Evolutionary conservation across 1,140 invertebrate genomes (phyloP).

Genomic region (Drusus annulatus): DNA sequence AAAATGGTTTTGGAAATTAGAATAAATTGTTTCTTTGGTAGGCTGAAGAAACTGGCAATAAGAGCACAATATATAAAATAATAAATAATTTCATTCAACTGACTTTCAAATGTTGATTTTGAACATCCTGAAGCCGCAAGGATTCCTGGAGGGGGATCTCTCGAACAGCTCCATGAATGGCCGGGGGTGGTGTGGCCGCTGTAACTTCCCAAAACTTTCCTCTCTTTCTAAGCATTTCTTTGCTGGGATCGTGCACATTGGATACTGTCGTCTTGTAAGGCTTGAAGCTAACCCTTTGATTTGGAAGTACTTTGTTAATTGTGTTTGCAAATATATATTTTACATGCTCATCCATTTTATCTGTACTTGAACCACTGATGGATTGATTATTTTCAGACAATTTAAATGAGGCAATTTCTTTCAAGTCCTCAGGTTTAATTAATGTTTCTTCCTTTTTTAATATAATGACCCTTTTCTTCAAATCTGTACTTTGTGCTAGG

Average conservation of each 20-base stretch:
- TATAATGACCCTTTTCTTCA: constrained; percentile 74
- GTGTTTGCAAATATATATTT: constrained; percentile 76
- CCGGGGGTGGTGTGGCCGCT: constrained; percentile 77
- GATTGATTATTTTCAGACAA: constrained; percentile 10
- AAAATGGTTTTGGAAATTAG: too few species aligned
- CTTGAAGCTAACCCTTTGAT: constrained; percentile 70
- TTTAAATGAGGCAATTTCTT: constrained; percentile 66
- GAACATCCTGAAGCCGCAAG: constrained; percentile 71
- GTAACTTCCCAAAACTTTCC: constrained; percentile 79
- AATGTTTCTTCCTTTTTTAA: constrained; percentile 71
- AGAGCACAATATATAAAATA: background rate
- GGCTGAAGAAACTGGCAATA: background rate
- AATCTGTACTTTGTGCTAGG: constrained; percentile 74
- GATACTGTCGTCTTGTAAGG: constrained; percentile 78
- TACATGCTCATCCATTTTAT: constrained; percentile 70
- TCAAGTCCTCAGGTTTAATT: constrained; percentile 75
- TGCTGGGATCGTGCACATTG: constrained; percentile 75
- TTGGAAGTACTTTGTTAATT: constrained; percentile 65
- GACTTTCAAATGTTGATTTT: constrained; percentile 65
- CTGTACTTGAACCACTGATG: constrained; percentile 14
- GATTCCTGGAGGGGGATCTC: constrained; percentile 73
- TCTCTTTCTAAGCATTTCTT: constrained; percentile 74
- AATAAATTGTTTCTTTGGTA: too few species aligned
- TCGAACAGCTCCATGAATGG: constrained; percentile 72
- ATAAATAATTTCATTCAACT: background rate